phyloP scores from a whole-genome alignment of 2,797 vertebrate genomes.

The Pseudotriccus pelzelni region DNA sequence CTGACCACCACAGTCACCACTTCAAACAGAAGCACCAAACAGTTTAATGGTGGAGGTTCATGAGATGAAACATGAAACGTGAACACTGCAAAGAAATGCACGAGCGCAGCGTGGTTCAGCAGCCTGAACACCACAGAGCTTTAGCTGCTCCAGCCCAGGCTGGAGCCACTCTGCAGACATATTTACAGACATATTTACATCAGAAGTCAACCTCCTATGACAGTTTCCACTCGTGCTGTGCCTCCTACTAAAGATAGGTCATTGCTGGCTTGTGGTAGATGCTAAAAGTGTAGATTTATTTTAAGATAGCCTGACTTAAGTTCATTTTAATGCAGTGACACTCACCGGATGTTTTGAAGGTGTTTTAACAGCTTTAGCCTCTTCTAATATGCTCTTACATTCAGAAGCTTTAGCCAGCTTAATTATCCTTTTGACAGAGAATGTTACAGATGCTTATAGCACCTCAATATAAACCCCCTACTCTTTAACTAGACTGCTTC shows the following conservation, averaged over 20 bases:
- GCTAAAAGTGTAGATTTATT: slow-evolving; percentile 39
- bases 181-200: not conserved
- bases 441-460: fast-evolving
- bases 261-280: not conserved
- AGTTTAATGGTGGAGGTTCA: not conserved
- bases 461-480: fast-evolving
- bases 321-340: slow-evolving; percentile 43
- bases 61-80: not conserved
- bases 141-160: not conserved
- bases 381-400: not conserved
- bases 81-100: not conserved
- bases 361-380: not conserved
- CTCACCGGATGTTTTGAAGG: slow-evolving; percentile 50
- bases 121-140: not conserved
- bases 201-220: not conserved
- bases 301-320: slow-evolving; percentile 36
- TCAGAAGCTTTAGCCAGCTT: not conserved
- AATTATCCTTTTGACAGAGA: not conserved
- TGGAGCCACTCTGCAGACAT: not conserved
- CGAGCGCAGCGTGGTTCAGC: not conserved
- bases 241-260: slow-evolving; percentile 37
- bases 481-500: not conserved
- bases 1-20: not conserved
- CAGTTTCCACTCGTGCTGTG: slow-evolving; percentile 7
- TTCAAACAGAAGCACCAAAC: not conserved